Evolutionary conservation across 2,888 invertebrate genomes (phyloP).

Genomic region (Zaprionus obscuricornis): DNA sequence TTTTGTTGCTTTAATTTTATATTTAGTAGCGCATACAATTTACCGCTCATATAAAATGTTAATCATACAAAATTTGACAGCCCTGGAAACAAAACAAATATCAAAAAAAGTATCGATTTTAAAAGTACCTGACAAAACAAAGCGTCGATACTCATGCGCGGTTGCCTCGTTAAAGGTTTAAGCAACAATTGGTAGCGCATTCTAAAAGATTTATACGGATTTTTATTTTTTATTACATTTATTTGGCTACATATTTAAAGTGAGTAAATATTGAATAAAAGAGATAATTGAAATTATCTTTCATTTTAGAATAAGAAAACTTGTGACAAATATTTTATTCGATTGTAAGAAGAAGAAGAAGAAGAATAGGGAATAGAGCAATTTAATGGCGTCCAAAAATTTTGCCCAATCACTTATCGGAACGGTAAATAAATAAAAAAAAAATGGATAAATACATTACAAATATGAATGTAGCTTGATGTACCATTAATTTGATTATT

Average conservation of each 20-base stretch:
- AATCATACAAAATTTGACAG: not conserved
- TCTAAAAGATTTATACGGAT: slow-evolving; percentile 16
- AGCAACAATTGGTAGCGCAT: too few species aligned
- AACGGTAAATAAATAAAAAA: slow-evolving; percentile 81
- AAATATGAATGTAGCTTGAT: not conserved
- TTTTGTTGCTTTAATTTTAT: not conserved
- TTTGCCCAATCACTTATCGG: slow-evolving; percentile 72
- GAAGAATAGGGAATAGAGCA: slow-evolving; percentile 13
- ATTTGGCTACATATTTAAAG: slow-evolving; percentile 15
- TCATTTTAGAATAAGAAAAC: not conserved
- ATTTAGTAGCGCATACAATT: not conserved
- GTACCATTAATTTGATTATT: too few species aligned
- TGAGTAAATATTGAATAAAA: slow-evolving; percentile 15
- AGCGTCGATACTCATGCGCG: slow-evolving; percentile 40
- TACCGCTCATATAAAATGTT: too few species aligned
- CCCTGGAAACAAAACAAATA: not conserved
- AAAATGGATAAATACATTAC: slow-evolving; percentile 30
- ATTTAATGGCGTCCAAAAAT: slow-evolving; percentile 75
- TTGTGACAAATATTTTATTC: not conserved
- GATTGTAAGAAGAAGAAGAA: not conserved
- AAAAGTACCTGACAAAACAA: slow-evolving; percentile 34
- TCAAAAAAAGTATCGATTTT: slow-evolving; percentile 17
- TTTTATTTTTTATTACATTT: not conserved
- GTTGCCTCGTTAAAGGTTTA: too few species aligned
- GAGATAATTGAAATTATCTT: not conserved